Evolutionary conservation across 2,797 vertebrate genomes (phyloP), one percentile per base, ranked within the genome.

Genomic region (Pangasius djambal): DNA sequence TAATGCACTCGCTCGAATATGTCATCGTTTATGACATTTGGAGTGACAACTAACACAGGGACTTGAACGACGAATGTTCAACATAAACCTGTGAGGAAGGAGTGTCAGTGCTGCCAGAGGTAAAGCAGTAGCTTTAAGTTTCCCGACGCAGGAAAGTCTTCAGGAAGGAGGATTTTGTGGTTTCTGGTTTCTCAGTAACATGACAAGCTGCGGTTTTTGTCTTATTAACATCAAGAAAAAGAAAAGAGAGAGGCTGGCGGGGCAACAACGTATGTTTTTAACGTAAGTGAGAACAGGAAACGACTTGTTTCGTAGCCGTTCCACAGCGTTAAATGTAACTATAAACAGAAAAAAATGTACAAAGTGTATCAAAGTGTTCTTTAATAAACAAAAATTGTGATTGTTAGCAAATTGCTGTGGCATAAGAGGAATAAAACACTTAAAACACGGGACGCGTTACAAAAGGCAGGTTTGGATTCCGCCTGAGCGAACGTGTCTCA

Each of bases 391-490:
- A 31, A 67, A 12, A 10, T n/a, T 65, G 10, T 3, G 25, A n/a
- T n/a, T n/a, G 63, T 67, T n/a, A n/a, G 63, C 37, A 48, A 2
- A 50, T 16, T n/a, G 13, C 44, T 77, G 22, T 6, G 1, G 40
- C 16, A 18, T 78, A 31, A 78, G 44, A n/a, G 44, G 44, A 52
- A 78, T n/a, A n/a, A 78, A 52, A 52, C 75, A 91, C 87, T 81
- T 69, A 25, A 40, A 5, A 25, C 40, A 15, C 7, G 0, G 44
- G 31, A 50, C 0, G 37, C 1, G 37, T 25, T 3, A 65, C 81
- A 81, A 84, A 84, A 88, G 86, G 85, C 90, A 86, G 86, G 87
- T 92, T 91, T 86, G 63, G 83, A 90, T 90, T 88, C 83, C 77
- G 90, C 85, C 91, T 85, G 89, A 92, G 87, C 83, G 34, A 9